Evolutionary conservation across 1,140 invertebrate genomes (phyloP), one percentile per base, ranked within the genome.

Genomic region (Scaptomyza pallida): DNA sequence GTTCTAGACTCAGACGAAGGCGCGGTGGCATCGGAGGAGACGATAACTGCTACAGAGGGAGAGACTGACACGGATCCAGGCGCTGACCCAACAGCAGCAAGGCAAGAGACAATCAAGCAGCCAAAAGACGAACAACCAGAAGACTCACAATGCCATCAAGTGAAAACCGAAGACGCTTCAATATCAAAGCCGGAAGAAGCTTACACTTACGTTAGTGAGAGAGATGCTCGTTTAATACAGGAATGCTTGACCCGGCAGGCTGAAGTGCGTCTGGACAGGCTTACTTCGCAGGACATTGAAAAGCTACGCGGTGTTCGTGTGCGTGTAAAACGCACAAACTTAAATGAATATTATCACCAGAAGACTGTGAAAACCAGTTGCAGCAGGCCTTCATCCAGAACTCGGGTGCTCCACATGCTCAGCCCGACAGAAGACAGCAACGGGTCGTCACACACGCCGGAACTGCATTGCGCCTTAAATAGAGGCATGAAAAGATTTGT

Each of bases 241-340:
- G 77, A 85, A 33, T 85, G 81, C 16, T 50, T 85, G 4, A 71
- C 33, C 0, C 74, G 77, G 1, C 16, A 41, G 3, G 26, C 2
- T 3, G 52, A 54, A 16, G 74, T 85, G 8, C 51, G 62, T 23
- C 35, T 85, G 6, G 47, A 63, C 0, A 62, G 8, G 43, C 55
- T 85, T 2, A 77, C 64, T 5, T n/a, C 37, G 1, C 50, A 41
- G 48, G 82, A 85, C 17, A 78, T 86, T 23, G 54, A 71, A 2
- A 56, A 74, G 41, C 30, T 85, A 6, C 77, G 81, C 0, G 59
- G 64, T 1, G 12, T 80, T 2, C 73, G 81, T 0, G 74, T 85
- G 6, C 71, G 74, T 3, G 26, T 85, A 0, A 85, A 81, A 16
- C 77, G 81, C 9, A 74, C 74, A 5, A 70, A 86, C 41, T 45